phyloP scores from a whole-genome alignment of 2,797 vertebrate genomes.

The Rousettus madagascariensis region DNA sequence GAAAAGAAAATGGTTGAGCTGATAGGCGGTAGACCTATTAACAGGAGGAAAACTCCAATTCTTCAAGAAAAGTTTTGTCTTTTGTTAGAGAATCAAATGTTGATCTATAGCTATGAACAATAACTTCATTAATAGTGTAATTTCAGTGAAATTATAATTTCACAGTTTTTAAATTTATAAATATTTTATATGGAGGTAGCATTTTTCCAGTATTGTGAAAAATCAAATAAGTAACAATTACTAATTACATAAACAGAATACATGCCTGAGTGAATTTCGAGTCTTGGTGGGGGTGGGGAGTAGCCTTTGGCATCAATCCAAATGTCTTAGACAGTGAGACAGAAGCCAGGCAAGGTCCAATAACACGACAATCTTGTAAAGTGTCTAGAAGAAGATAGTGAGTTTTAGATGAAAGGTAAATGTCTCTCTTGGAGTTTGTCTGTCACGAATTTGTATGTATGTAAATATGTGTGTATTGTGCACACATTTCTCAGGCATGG shows the following conservation, averaged over 20 bases:
- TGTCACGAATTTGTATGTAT: background rate
- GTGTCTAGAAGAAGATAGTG: background rate
- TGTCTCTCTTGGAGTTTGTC: background rate
- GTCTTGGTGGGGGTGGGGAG: too few relatives aligned
- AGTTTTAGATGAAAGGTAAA: background rate
- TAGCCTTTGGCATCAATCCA: background rate
- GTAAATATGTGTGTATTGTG: background rate
- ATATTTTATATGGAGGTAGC: background rate
- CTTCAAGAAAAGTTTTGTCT: background rate
- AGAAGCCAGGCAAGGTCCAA: background rate
- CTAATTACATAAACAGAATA: background rate
- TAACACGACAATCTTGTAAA: background rate
- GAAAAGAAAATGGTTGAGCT: background rate
- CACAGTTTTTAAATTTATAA: background rate
- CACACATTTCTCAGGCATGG: background rate
- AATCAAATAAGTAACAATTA: background rate
- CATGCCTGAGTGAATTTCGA: background rate
- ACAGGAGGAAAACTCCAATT: background rate
- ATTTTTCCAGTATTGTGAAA: background rate
- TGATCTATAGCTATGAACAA: background rate
- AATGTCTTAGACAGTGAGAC: background rate
- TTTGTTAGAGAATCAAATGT: background rate
- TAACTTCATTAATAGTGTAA: background rate
- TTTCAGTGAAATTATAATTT: background rate
- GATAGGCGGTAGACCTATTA: background rate